These are phyloP conservation scores for Calypte anna DNA, from an alignment of 2,113 vertebrate species.

Conservation along the genomic window DNA sequence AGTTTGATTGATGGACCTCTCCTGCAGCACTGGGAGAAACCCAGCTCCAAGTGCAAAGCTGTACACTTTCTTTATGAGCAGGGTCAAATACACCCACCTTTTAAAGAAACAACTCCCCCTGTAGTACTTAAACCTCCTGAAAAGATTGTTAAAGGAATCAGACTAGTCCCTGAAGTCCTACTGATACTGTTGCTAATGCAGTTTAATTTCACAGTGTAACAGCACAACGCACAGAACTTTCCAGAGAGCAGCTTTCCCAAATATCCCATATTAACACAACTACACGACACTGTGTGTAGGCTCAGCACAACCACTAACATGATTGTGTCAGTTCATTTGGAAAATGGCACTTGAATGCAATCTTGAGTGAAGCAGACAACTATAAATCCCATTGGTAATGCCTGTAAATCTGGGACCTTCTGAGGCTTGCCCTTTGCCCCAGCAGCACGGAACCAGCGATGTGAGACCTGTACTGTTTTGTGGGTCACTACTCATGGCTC, in stretches of 20 bases:
- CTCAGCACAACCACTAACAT: background rate
- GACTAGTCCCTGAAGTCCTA: background rate
- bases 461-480: background rate
- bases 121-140: background rate
- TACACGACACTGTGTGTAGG: background rate
- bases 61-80: background rate
- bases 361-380: background rate
- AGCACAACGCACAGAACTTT: background rate
- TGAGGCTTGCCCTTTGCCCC: background rate
- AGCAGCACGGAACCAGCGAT: background rate
- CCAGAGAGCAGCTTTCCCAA: background rate
- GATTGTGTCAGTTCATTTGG: background rate
- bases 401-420: background rate
- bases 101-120: background rate
- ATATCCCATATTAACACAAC: background rate
- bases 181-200: background rate
- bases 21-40: background rate
- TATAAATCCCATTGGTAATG: background rate
- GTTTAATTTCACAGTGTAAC: background rate
- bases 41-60: background rate
- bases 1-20: background rate
- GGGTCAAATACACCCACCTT: background rate
- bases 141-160: background rate
- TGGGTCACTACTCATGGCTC: background rate
- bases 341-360: background rate